Percentiles rank a stretch among this genome's conserved stretches.
These are phyloP conservation scores for Acrocephalus scirpaceus DNA, from an alignment of 2,797 vertebrate genomes.

Conservation along the genomic window DNA sequence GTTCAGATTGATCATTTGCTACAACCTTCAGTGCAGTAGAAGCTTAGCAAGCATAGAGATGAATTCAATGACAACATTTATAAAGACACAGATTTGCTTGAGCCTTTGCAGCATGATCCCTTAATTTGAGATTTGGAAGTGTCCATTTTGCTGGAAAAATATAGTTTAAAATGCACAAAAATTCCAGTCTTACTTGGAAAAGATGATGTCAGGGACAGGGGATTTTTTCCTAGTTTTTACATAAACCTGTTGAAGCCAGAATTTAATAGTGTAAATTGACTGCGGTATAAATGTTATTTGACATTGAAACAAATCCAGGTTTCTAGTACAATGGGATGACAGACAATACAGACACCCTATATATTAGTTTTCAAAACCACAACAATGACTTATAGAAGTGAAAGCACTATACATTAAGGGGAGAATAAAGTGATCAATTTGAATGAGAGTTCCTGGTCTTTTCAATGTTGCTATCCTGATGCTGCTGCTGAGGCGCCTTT, in stretches of 20 bases:
- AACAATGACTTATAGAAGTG: background rate
- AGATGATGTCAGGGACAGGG: background rate
- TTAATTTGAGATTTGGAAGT: constrained; percentile 15
- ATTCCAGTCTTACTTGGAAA: constrained; percentile 27
- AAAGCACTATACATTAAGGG: background rate
- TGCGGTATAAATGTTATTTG: background rate
- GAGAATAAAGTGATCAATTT: constrained; percentile 9
- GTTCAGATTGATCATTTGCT: constrained; percentile 17
- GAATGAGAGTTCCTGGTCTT: constrained; percentile 29
- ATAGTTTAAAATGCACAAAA: constrained; percentile 25
- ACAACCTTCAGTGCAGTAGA: background rate
- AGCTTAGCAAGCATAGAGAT: background rate
- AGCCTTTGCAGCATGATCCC: background rate
- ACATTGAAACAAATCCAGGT: background rate
- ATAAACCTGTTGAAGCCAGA: background rate
- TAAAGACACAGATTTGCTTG: background rate
- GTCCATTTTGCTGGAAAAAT: background rate
- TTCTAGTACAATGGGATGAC: background rate
- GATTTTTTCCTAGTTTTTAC: background rate
- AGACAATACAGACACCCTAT: background rate
- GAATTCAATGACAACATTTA: background rate
- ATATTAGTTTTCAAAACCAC: background rate
- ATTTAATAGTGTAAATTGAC: background rate
- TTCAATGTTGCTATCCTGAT: background rate
- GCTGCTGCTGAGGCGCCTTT: constrained; percentile 54